phyloP scores from a whole-genome alignment of 2,113 vertebrate species.

The Erythrocebus patas region DNA sequence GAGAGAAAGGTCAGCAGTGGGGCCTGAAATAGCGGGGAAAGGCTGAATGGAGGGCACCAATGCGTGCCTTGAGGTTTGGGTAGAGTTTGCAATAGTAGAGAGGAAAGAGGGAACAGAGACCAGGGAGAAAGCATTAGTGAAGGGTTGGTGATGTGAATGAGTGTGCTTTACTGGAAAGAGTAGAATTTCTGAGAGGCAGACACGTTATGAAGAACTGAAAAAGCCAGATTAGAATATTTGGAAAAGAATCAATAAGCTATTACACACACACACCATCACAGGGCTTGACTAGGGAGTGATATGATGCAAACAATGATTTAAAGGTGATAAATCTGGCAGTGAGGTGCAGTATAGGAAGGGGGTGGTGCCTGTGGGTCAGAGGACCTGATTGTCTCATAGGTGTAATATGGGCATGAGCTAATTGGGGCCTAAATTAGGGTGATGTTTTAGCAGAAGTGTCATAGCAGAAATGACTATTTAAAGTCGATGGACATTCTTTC shows the following conservation, averaged over 20 bases:
- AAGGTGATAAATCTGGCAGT: background rate
- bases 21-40: rapidly evolving
- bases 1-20: background rate
- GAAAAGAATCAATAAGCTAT: background rate
- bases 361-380: background rate
- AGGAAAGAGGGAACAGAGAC: background rate
- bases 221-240: background rate
- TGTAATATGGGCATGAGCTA: background rate
- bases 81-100: background rate
- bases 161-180: background rate
- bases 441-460: background rate
- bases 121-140: background rate
- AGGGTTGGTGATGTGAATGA: background rate
- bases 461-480: background rate
- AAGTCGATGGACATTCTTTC: background rate
- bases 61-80: background rate
- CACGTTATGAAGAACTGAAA: background rate
- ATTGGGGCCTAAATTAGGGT: background rate
- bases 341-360: background rate
- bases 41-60: background rate
- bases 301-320: background rate
- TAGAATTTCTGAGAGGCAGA: background rate
- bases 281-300: background rate
- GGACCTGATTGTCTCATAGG: background rate
- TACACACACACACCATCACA: background rate